phyloP scores from a whole-genome alignment of 1,140 invertebrate species.

The Leptinotarsa texana region DNA sequence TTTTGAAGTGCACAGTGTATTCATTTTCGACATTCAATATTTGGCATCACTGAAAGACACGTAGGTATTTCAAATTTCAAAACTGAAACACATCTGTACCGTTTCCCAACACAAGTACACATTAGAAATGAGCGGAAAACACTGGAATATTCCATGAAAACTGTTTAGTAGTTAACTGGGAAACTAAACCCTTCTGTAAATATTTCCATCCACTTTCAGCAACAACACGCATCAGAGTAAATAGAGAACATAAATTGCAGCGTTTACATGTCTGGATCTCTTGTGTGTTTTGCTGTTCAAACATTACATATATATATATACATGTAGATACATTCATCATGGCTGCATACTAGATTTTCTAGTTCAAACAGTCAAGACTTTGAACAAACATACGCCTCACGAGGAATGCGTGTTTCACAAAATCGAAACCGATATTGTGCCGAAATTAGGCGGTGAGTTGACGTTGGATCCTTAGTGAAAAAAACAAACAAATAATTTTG shows the following conservation, averaged over 20 bases:
- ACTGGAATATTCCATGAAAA: too few species aligned
- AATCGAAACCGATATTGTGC: background rate
- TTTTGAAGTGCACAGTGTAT: too few species aligned
- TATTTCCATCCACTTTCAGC: background rate
- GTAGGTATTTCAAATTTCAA: too few species aligned
- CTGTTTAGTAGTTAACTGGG: background rate
- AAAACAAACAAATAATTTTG: too few species aligned
- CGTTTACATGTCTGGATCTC: slow-evolving; percentile 2
- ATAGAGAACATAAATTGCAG: slow-evolving; percentile 8
- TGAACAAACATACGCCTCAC: background rate
- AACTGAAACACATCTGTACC: too few species aligned
- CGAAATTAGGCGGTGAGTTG: background rate
- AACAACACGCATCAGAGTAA: slow-evolving; percentile 5
- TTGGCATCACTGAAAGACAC: too few species aligned
- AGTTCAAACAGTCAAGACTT: background rate
- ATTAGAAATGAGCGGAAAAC: background rate
- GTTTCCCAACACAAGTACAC: too few species aligned
- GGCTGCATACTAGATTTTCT: background rate
- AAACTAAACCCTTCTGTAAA: slow-evolving; percentile 1
- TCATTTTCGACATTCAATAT: too few species aligned
- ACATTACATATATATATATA: slow-evolving; percentile 2
- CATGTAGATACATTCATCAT: slow-evolving; percentile 1
- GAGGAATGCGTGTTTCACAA: background rate
- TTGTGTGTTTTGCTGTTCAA: slow-evolving; percentile 6
- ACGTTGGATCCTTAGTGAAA: background rate